Conservation (phyloP, 2,113 vertebrate species). For the Austrofundulus limnaeus region DNA sequence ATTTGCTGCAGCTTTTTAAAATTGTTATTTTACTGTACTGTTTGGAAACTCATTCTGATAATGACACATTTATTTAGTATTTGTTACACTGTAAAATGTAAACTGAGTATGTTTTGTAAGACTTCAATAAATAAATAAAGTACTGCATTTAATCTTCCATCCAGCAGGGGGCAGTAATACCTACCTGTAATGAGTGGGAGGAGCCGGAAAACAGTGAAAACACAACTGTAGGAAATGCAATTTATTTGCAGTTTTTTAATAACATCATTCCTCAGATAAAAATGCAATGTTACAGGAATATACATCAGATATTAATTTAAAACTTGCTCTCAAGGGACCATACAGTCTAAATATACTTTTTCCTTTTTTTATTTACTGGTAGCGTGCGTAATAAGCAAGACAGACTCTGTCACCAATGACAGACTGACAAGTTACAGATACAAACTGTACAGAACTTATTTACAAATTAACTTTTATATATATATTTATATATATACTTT, state of each 20-base stretch:
- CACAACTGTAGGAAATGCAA: conserved; percentile 83
- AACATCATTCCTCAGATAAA: conserved; percentile 99
- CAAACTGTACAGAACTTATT: conserved; percentile 93
- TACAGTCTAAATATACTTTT: conserved; percentile 87
- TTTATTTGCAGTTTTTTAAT: conserved; percentile 99
- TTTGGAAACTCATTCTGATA: too few species aligned
- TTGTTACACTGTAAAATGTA: too few species aligned
- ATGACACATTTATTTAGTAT: too few species aligned
- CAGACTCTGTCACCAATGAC: conserved; percentile 90
- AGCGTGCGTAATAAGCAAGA: conserved; percentile 92
- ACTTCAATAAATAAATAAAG: too few species aligned
- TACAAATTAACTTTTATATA: conserved; percentile 85
- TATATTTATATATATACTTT: conserved; percentile 86
- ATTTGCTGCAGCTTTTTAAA: too few species aligned
- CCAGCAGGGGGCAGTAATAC: neutral
- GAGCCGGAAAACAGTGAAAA: conserved; percentile 19
- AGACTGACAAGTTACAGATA: conserved; percentile 89
- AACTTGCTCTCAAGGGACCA: conserved; percentile 85
- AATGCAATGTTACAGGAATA: conserved; percentile 99
- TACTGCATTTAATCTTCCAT: neutral
- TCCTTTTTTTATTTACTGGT: conserved; percentile 85
- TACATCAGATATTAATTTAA: conserved; percentile 92
- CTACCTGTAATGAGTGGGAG: too few species aligned
- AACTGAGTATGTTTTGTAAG: too few species aligned
- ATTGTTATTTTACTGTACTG: too few species aligned